Base-by-base conservation (phyloP, 2,113 vertebrate genomes). In the Notothenia rossii region DNA sequence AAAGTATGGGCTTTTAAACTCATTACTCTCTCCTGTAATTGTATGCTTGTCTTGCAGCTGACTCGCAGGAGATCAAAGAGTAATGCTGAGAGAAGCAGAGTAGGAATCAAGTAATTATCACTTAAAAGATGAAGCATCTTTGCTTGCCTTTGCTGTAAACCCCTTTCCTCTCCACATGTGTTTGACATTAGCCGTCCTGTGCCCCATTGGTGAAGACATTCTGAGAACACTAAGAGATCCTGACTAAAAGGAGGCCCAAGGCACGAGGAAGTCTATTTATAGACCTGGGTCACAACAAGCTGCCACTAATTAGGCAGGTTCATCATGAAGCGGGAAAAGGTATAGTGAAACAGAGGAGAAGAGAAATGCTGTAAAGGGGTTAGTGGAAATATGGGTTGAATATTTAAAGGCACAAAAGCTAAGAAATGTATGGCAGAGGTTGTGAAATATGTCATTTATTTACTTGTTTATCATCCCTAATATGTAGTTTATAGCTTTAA, bases 181-280 rank as follows among this genome's bases (percentile, higher is more conserved):
- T 91, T 94, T 82, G 80, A 79, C 86, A 93, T 94, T 90, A 93
- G 67, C 77, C 40, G 40, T 77, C 76, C 89, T 71, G 85, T 86
- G 90, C 58, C 85, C 82, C 85, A 84, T 87, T 89, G 81, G 84
- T 85, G 60, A 82, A 93, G 84, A 84, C 83, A 60, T 90, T 85
- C 61, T 61, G 54, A 68, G 81, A 90, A 66, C 77, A 77, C 69
- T 67, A 58, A 83, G 67, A 55, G 80, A 51, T 65, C 55, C 85
- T 72, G 82, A 72, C 60, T 66, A n/a, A 82, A 78, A 75, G 69
- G 62, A 80, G 74, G 87, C 87, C 73, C 2, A 13, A 54, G 70
- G 85, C 83, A 81, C 75, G 77, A 76, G 74, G 40, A 86, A 69
- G 46, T 10, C 83, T 92, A 94, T 93, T 92, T 91, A 88, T 93